phyloP scores from a whole-genome alignment of 2,888 invertebrate genomes.

The Mythimna impura region DNA sequence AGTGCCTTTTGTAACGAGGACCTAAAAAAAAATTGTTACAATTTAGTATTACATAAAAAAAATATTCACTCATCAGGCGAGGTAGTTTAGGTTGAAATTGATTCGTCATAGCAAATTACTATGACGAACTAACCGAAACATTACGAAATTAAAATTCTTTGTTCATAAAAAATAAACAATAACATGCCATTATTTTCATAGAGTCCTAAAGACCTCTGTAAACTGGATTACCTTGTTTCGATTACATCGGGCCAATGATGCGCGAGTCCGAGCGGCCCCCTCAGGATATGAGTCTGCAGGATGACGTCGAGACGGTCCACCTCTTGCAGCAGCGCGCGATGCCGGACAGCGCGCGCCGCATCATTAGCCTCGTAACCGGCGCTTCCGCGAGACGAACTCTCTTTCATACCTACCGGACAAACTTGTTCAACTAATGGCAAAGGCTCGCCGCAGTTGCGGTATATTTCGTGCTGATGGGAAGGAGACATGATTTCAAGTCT shows the following conservation, averaged over 20 bases:
- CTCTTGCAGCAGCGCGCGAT: constrained; percentile 91
- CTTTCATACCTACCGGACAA: constrained; percentile 68
- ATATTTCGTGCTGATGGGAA: not conserved
- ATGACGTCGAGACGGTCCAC: constrained; percentile 93
- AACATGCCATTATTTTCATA: not conserved
- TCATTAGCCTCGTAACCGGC: constrained; percentile 88
- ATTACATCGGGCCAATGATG: constrained; percentile 92
- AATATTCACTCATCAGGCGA: not conserved
- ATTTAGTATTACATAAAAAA: too few relatives aligned
- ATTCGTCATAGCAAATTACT: not conserved
- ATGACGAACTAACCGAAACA: not conserved
- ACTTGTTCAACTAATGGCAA: not conserved
- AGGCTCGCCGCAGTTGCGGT: not conserved
- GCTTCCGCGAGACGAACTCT: constrained; percentile 69
- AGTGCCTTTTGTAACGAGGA: constrained; percentile 92
- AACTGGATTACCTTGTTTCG: constrained; percentile 87
- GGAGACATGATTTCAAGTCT: not conserved
- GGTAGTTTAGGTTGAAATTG: not conserved
- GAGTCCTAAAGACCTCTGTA: not conserved
- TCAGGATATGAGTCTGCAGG: constrained; percentile 91
- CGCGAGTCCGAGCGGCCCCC: constrained; percentile 89
- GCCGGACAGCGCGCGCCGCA: constrained; percentile 91
- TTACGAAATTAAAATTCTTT: not conserved
- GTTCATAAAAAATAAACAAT: not conserved
- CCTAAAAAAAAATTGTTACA: constrained; percentile 68